phyloP scores from a whole-genome alignment of 1,140 invertebrate species.

The Colletes latitarsis region DNA sequence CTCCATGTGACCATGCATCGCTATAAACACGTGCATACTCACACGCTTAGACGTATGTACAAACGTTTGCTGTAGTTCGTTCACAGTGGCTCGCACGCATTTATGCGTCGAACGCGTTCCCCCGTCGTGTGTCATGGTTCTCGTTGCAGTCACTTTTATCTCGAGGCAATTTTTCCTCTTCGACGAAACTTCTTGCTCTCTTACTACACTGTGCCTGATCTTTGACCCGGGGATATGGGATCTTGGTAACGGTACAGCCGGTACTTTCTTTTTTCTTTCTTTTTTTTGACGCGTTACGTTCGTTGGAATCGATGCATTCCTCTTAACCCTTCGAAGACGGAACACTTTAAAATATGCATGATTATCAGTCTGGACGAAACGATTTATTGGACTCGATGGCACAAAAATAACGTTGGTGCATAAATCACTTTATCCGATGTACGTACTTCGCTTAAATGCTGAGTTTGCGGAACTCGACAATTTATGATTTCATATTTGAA shows the following conservation, averaged over 20 bases:
- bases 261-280: no score
- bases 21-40: neutral
- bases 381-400: no score
- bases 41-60: neutral
- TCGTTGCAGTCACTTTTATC: neutral
- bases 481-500: no score
- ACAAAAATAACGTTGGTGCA: no score
- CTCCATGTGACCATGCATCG: neutral
- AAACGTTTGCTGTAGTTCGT: conserved; percentile 10
- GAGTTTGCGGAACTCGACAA: no score
- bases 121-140: neutral
- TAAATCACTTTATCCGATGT: no score
- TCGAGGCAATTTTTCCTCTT: neutral
- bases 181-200: neutral
- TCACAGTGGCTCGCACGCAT: neutral
- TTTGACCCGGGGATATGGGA: neutral
- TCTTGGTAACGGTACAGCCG: neutral
- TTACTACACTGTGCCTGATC: neutral
- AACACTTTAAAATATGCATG: no score
- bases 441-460: no score
- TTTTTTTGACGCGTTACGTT: no score
- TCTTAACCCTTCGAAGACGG: no score
- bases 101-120: neutral
- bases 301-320: no score
- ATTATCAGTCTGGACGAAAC: no score